Evolutionary conservation across 2,888 invertebrate genomes (phyloP), one percentile per base, ranked within the genome.

Genomic region (Philaethria dido): DNA sequence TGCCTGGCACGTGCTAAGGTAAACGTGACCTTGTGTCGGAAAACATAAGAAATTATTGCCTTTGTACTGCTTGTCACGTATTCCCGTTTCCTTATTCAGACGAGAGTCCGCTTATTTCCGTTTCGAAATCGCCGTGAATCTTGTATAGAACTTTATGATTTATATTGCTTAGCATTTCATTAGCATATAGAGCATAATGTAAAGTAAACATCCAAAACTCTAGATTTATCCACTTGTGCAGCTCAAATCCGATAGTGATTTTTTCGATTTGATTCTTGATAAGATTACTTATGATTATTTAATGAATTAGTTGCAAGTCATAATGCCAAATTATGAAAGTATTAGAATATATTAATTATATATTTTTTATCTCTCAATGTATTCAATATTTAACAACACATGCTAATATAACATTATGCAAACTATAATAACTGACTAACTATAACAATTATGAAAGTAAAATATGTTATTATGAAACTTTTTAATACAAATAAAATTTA

Each of bases 1-100:
- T 78, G 69, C 77, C 78, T 73, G 79, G 80, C 84, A 85, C 83
- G 82, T 88, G 88, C 81, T 90, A 81, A 89, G 89, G 89, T 90
- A 87, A 80, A 78, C 73, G 71, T 78, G 80, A 81, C 82, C 83
- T 84, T 85, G 82, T 42, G n/a, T 57, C 25, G 59, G 50, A 42
- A 68, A 50, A 44, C 47, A 64, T 62, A 45, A 48, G 77, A 74
- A 60, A 22, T 68, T 55, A 69, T 52, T 77, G 75, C 77, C 75
- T 75, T 77, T 78, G 72, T 69, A 68, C 52, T 71, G 71, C 71
- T 60, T 69, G 69, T 71, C 71, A 74, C 69, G 67, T 70, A 67
- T 71, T 16, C 66, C 48, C 20, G 50, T 72, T 70, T 70, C 54
- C 74, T 73, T 68, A 59, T 66, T 62, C 57, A 60, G 45, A 36